Conservation (phyloP, 35 echinoderm and acorn worm species). For the Heliocidaris erythrogramma region DNA sequence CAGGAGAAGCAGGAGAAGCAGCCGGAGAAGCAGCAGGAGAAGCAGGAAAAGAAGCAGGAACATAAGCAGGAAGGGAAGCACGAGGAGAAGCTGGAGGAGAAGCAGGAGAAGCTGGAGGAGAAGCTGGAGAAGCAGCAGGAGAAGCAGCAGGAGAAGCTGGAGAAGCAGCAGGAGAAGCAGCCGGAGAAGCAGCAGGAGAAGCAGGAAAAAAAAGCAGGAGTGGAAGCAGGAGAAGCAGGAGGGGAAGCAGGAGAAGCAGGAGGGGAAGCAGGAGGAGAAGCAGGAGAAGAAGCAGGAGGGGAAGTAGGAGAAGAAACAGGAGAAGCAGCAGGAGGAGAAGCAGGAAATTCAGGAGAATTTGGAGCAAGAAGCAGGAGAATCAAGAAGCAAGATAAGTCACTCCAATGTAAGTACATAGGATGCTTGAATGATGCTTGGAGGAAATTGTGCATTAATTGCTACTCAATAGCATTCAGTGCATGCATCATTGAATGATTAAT, state of each 20-base stretch:
- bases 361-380: background rate
- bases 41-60: background rate
- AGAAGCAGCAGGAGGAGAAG: background rate
- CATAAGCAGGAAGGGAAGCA: background rate
- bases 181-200: background rate
- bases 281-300: background rate
- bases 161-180: background rate
- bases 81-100: background rate
- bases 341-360: background rate
- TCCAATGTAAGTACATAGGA: background rate
- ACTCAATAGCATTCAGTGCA: background rate
- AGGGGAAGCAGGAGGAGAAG: background rate
- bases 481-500: background rate
- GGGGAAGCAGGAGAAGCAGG: background rate
- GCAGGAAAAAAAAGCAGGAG: no score
- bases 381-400: background rate
- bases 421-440: background rate
- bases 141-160: no score
- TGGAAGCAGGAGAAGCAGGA: background rate
- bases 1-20: background rate
- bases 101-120: background rate
- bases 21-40: background rate
- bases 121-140: background rate
- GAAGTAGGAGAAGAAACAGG: background rate
- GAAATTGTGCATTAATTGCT: background rate